Evolutionary conservation across 2,797 vertebrate genomes (phyloP), one percentile per base, ranked within the genome.

Genomic region (Ambastaia sidthimunki): DNA sequence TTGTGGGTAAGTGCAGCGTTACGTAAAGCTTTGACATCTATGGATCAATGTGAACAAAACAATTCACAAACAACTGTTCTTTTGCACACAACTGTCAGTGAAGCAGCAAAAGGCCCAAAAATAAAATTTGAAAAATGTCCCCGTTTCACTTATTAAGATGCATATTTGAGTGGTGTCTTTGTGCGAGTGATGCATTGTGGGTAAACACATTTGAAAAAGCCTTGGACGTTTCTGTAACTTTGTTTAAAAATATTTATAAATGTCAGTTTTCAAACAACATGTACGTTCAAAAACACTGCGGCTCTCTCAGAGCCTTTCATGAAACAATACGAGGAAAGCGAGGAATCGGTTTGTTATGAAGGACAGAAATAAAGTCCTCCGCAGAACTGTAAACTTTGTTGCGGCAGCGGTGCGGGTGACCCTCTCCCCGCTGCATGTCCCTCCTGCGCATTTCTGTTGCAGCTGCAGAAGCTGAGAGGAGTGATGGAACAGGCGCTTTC

Each of bases 361-460:
- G 81, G 63, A 67, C 37, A 69, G 55, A 90, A 88, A 89, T 84
- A 77, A 83, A 88, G 77, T 84, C 85, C 80, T 66, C 19, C 0
- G 73, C 21, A 70, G 80, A 87, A 87, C 81, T 78, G 84, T 57
- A 87, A 89, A 89, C 85, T 87, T 89, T 72, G n/a, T 82, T 76
- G 70, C 65, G 68, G 63, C 62, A 83, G 70, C 65, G 71, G 77
- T 48, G 28, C 81, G 50, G 50, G 6, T 86, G 88, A 88, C 88
- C 88, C 88, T 83, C 73, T 87, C 87, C 37, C 12, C 55, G 2
- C 4, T 1, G 41, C 16, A 79, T 74, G 71, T 86, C 85, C 88
- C 81, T 89, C 76, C 80, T 57, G 67, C 47, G 0, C 18, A 80
- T 76, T 83, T 89, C 88, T 85, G 85, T 76, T 15, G 1, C 75